Conservation (phyloP, 2,888 invertebrate species). For the Metacarcinus magister region DNA sequence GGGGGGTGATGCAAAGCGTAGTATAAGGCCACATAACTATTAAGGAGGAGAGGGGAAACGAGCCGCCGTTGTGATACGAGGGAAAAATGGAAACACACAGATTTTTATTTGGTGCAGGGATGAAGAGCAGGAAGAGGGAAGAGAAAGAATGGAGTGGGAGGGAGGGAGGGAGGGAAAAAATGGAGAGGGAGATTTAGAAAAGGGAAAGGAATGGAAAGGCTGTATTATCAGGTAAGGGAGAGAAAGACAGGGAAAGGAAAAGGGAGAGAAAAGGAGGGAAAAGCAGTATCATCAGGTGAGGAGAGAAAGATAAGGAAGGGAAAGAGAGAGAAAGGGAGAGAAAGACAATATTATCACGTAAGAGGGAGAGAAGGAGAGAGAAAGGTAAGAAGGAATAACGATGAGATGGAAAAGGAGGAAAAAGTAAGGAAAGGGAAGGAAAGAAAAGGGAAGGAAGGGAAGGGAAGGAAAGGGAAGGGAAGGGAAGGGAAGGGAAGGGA, state of each 20-base stretch:
- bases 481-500: neutral
- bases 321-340: neutral
- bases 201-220: neutral
- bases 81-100: neutral
- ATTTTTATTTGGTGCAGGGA: neutral
- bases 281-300: neutral
- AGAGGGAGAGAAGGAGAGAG: neutral
- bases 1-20: neutral
- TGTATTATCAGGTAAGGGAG: neutral
- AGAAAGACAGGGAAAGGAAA: neutral
- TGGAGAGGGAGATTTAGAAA: neutral
- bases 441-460: neutral
- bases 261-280: neutral
- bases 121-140: neutral
- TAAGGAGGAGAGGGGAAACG: neutral
- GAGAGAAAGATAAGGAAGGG: neutral
- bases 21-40: neutral
- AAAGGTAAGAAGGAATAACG: neutral
- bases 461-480: neutral
- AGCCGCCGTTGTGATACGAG: neutral
- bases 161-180: neutral
- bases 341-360: neutral
- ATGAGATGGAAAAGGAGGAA: neutral
- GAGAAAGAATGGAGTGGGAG: neutral
- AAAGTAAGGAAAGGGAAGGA: neutral